These are phyloP conservation scores for Stichopus horrens DNA, from an alignment of 53 echinoderm and acorn worm species.

Conservation along the genomic window DNA sequence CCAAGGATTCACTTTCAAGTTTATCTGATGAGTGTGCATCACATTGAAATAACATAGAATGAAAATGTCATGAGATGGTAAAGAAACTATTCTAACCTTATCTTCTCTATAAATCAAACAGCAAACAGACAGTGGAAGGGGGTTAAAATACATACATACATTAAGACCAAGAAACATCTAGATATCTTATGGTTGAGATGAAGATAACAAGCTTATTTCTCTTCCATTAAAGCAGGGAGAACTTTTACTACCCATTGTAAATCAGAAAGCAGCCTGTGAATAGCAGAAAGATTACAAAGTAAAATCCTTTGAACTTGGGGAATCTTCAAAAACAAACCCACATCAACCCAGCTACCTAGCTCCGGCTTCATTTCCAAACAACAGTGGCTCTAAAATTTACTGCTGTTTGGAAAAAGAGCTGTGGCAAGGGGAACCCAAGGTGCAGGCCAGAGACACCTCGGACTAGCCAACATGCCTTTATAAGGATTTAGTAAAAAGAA, in stretches of 20 bases:
- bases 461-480: neutral
- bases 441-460: neutral
- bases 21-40: too few species aligned
- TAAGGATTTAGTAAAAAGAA: neutral
- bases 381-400: conserved; percentile 32
- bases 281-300: neutral
- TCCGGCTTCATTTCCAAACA: neutral
- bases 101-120: too few species aligned
- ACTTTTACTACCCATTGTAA: conserved; percentile 18
- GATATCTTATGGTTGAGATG: too few species aligned
- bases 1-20: too few species aligned
- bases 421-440: neutral
- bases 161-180: too few species aligned
- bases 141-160: too few species aligned
- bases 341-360: neutral
- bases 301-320: neutral
- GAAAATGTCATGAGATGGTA: too few species aligned
- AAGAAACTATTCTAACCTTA: too few species aligned
- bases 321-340: neutral
- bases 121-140: too few species aligned
- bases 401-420: conserved; percentile 9
- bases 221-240: conserved; percentile 14
- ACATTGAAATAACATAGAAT: too few species aligned
- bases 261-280: neutral
- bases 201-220: conserved; percentile 28